Conservation (phyloP, 35 echinoderm and acorn worm genomes). For the Hemicentrotus pulcherrimus region DNA sequence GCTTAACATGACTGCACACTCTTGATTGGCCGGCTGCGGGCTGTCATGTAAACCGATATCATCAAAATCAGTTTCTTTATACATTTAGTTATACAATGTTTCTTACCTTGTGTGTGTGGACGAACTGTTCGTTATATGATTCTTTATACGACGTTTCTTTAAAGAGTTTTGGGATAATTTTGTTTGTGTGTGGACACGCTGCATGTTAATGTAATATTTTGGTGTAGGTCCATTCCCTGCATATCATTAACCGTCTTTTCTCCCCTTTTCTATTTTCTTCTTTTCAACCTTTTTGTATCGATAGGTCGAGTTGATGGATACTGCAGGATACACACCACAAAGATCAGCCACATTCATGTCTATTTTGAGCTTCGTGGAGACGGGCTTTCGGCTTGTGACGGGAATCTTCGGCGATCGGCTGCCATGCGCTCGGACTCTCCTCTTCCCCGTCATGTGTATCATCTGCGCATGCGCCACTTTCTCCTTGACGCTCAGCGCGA, state of each 20-base stretch:
- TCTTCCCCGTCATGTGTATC: conserved; percentile 13
- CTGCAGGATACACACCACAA: neutral
- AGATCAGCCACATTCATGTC: conserved; percentile 42
- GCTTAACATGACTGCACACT: too few relatives aligned
- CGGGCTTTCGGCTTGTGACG: conserved; percentile 32
- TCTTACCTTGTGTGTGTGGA: too few relatives aligned
- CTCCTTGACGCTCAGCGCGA: neutral
- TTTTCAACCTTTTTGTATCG: neutral
- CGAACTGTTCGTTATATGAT: too few relatives aligned
- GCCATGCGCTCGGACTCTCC: conserved; percentile 26
- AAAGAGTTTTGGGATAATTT: too few relatives aligned
- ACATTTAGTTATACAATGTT: too few relatives aligned
- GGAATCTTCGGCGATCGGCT: conserved; percentile 30
- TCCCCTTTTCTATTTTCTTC: neutral
- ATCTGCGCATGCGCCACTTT: conserved; percentile 23
- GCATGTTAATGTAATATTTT: neutral
- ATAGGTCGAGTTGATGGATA: conserved; percentile 26
- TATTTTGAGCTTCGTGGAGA: conserved; percentile 43
- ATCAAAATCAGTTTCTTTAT: too few relatives aligned
- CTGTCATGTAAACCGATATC: too few relatives aligned
- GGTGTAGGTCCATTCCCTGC: neutral
- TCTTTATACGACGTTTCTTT: too few relatives aligned
- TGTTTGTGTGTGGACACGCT: too few relatives aligned
- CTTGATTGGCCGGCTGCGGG: too few relatives aligned
- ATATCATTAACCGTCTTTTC: neutral